A percentile compares a stretch with the other conserved stretches of the same genome.
These are phyloP conservation scores for Diploscapter pachys DNA, from an alignment of 1,140 invertebrate genomes.

Conservation along the genomic window DNA sequence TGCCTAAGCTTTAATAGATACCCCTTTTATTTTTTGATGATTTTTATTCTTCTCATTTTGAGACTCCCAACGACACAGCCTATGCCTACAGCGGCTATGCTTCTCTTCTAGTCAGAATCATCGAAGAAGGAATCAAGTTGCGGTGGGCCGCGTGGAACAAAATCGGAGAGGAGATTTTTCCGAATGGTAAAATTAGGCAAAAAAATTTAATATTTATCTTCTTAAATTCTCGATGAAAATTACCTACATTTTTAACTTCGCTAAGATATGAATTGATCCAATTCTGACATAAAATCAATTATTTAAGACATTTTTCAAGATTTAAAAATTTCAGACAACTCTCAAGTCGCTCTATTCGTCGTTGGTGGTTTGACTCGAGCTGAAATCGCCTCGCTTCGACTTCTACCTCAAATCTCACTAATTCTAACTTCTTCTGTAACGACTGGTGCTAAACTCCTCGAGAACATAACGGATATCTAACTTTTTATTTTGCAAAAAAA, in stretches of 20 bases:
- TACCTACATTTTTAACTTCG: not conserved
- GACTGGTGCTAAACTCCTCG: constrained; percentile 16
- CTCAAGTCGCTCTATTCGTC: constrained; percentile 34
- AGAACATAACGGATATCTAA: constrained; percentile 28
- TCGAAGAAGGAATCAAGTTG: constrained; percentile 42
- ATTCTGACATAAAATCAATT: not conserved
- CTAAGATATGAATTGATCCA: not conserved
- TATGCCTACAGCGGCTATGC: constrained; percentile 39
- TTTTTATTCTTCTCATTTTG: not conserved
- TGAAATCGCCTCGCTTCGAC: constrained; percentile 32
- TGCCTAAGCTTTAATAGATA: not conserved
- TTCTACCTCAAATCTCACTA: constrained; percentile 19
- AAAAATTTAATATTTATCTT: too few relatives aligned
- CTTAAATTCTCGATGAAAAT: not conserved
- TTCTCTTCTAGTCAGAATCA: constrained; percentile 38
- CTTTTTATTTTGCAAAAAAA: not conserved
- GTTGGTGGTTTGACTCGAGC: constrained; percentile 45
- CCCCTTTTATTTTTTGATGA: not conserved
- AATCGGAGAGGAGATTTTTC: constrained; percentile 3
- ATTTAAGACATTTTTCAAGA: not conserved
- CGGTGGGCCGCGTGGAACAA: constrained; percentile 37
- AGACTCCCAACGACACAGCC: constrained; percentile 16
- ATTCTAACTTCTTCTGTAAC: constrained; percentile 18
- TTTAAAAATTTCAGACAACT: constrained; percentile 34
- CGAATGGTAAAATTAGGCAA: not conserved